Evolutionary conservation across 2,113 vertebrate species (phyloP).

Genomic region (Hyla sarda): DNA sequence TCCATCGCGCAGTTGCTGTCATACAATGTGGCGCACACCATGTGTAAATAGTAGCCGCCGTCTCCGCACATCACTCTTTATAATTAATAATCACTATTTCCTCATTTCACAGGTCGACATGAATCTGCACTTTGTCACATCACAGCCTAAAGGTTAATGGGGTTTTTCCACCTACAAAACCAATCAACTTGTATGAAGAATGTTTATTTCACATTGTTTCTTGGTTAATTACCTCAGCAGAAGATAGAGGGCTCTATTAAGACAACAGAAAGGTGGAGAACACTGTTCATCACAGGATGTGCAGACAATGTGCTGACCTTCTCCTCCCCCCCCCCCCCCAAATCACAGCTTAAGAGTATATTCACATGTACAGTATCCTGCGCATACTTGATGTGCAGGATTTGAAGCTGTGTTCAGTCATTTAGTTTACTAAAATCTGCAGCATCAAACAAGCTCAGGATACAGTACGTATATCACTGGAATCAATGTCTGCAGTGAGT

Average conservation of each 20-base stretch:
- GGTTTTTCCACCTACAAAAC: background rate
- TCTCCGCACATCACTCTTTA: background rate
- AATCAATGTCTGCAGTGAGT: too few relatives aligned
- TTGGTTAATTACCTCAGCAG: conserved; percentile 37
- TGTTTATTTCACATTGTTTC: background rate
- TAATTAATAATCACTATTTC: conserved; percentile 11
- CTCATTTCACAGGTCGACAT: conserved; percentile 19
- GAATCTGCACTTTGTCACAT: background rate
- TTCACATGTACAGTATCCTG: too few relatives aligned
- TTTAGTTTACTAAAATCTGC: too few relatives aligned
- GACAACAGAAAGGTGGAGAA: background rate
- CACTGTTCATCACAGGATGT: background rate
- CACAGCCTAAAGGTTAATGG: background rate
- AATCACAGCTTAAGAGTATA: too few relatives aligned
- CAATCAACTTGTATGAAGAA: conserved; percentile 30
- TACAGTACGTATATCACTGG: too few relatives aligned
- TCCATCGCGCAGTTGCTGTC: too few relatives aligned
- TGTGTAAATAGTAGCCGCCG: background rate
- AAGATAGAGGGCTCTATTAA: conserved; percentile 44
- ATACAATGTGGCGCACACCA: background rate
- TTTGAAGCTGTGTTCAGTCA: too few relatives aligned
- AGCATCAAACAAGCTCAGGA: too few relatives aligned
- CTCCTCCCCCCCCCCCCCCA: too few relatives aligned
- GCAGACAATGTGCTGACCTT: too few relatives aligned
- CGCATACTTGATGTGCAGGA: too few relatives aligned